Base-by-base conservation (phyloP, 2,888 invertebrate genomes). In the Drosophila buzzatii region DNA sequence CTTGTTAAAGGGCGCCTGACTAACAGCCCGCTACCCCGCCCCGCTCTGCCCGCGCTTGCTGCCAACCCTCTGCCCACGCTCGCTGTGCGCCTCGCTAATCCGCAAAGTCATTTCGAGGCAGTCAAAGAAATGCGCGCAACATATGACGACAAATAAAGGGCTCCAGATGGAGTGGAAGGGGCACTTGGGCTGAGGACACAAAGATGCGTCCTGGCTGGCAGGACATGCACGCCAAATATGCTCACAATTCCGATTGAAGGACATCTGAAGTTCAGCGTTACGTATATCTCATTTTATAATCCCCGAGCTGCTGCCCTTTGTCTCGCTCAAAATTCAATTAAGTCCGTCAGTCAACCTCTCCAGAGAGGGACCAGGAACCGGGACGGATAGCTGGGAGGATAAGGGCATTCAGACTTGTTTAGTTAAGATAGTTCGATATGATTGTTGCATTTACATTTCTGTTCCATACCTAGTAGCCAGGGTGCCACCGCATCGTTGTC, bases 401-500 rank as follows among this genome's bases (percentile, higher is more conserved):
- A 10, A 27, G 39, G 37, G 16, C 35, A 23, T 18, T 18, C 51
- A 35, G 37, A 37, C 37, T 53, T 39, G 51, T 18, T 51, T 39
- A 39, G 39, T 53, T 53, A 39, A 31, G 65, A 75, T 65, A 60
- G 62, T 64, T 85, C 63, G 90, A 90, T 90, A 90, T 87, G 81
- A 85, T 91, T 91, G 73, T 92, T 92, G 92, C 91, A 93, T 93
- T 93, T 93, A 93, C 93, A 93, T 93, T 93, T 93, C 79, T 92
- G 91, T 71, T 93, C 93, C 93, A 93, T 95, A 99, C 99, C 99
- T 94, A 99, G 96, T 92, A 99, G 96, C 99, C 99, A 99, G 68
- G 99, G 99, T 76, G 99, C 99, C 83, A 99, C 99, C 83, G 98
- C 96, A 93, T 98, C 97, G 93, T 98, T 98, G 90, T 98, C 98